Conservation (phyloP, 2,113 vertebrate genomes). For the Nothoprocta pentlandii region DNA sequence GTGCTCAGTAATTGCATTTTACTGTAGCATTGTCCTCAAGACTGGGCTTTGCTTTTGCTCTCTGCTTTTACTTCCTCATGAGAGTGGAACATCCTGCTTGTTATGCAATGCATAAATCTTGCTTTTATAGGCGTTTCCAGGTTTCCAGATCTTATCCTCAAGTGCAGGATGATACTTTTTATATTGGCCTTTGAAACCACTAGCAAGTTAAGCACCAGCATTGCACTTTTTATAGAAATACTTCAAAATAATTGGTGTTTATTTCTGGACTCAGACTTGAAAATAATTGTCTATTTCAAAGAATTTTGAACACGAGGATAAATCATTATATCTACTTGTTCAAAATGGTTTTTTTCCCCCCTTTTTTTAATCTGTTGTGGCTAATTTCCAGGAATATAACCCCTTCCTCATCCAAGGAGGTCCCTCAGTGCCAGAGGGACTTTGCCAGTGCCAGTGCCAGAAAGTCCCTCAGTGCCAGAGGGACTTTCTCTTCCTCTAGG, state of each 20-base stretch:
- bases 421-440: constrained; percentile 54
- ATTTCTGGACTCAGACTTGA: constrained; percentile 33
- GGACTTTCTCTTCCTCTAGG: constrained; percentile 57
- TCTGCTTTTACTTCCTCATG: constrained; percentile 64
- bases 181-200: constrained; percentile 4
- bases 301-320: constrained; percentile 38
- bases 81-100: constrained; percentile 66
- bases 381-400: constrained; percentile 64
- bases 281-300: constrained; percentile 50
- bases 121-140: constrained; percentile 73
- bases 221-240: constrained; percentile 40
- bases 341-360: constrained; percentile 47
- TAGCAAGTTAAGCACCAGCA: constrained; percentile 32
- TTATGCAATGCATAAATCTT: constrained; percentile 67
- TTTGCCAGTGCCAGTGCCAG: background rate
- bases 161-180: background rate
- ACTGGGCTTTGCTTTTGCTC: constrained; percentile 64
- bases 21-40: constrained; percentile 37
- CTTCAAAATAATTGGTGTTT: constrained; percentile 26
- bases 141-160: constrained; percentile 63
- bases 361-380: constrained; percentile 53
- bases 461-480: constrained; percentile 38
- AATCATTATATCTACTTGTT: constrained; percentile 63
- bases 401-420: constrained; percentile 52
- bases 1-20: constrained; percentile 26